A percentile compares a stretch with the other conserved stretches of the same genome.
Conservation (phyloP, 2,888 invertebrate genomes). For the Cartodere bifasciata region DNA sequence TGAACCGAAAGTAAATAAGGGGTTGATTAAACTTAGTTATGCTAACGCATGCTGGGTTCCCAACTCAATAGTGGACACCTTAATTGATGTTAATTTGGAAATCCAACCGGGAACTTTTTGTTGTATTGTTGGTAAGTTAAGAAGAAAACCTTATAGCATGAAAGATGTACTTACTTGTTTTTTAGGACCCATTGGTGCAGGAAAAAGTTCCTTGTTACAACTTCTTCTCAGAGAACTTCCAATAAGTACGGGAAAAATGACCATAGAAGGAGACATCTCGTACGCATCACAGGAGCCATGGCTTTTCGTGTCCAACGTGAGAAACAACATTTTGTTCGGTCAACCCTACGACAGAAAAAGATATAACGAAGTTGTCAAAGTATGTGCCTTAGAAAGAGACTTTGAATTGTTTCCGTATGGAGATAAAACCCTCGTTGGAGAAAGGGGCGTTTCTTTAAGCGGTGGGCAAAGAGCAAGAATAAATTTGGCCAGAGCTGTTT, state of each 20-base stretch:
- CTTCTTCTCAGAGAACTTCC: constrained; percentile 61
- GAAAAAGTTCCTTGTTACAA: constrained; percentile 58
- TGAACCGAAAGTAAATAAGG: constrained; percentile 11
- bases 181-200: constrained; percentile 51
- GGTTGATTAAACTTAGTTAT: constrained; percentile 17
- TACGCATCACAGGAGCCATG: constrained; percentile 76
- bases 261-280: constrained; percentile 47
- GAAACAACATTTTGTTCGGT: constrained; percentile 74
- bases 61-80: constrained; percentile 28
- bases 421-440: constrained; percentile 66
- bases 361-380: constrained; percentile 38
- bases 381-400: constrained; percentile 54
- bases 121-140: constrained; percentile 14
- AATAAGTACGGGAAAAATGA: constrained; percentile 45
- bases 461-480: constrained; percentile 75
- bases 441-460: constrained; percentile 63
- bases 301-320: constrained; percentile 58
- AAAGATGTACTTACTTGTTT: too few relatives aligned
- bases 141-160: too few relatives aligned
- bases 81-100: constrained; percentile 38
- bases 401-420: constrained; percentile 58
- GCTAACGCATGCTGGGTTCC: constrained; percentile 25
- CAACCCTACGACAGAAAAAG: constrained; percentile 43
- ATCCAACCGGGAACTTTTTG: constrained; percentile 39
- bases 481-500: constrained; percentile 64